Base-by-base conservation (phyloP, 2,797 vertebrate genomes). In the Ibycter americanus region DNA sequence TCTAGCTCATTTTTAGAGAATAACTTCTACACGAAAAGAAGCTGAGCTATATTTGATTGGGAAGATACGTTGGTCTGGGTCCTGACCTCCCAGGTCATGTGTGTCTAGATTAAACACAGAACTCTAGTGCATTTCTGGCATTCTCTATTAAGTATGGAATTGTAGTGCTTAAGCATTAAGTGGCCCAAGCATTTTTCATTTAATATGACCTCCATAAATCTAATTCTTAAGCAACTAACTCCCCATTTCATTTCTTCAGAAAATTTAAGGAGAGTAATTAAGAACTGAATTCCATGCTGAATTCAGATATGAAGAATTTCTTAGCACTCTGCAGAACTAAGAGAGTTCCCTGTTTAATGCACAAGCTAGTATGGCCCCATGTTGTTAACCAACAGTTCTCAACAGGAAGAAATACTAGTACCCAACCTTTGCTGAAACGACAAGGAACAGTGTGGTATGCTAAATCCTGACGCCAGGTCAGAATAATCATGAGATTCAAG, bases 291-390 rank as follows among this genome's bases (percentile, higher is more conserved):
- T 71, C 46, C 9, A n/a, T 44, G 8, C 34, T 77, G 70, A 71
- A 44, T 86, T 86, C 25, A 82, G 65, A 25, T 67, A 29, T 56
- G 26, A 72, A 65, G 34, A 51, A 55, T 6, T 31, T 36, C 15
- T 15, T 46, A 15, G 9, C 42, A 56, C 26, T 29, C 32, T 27
- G 12, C 10, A 34, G 16, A 86, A 34, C 5, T 73, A 11, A 34
- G 19, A 62, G 18, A 62, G 4, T 51, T 73, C 9, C 15, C 25
- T 63, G 19, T 19, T 63, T 44, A 59, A 67, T 8, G 2, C 7
- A 29, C 11, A 62, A 56, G 3, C 7, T 52, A 18, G 1, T 14
- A 32, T 20, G 9, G 13, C 1, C 19, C 25, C 2, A 1, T 52
- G n/a, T 58, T 83, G 27, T 11, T 31, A 63, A 27, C 7, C 1